Conservation (phyloP, 2,797 vertebrate genomes). For the Denticeps clupeoides region DNA sequence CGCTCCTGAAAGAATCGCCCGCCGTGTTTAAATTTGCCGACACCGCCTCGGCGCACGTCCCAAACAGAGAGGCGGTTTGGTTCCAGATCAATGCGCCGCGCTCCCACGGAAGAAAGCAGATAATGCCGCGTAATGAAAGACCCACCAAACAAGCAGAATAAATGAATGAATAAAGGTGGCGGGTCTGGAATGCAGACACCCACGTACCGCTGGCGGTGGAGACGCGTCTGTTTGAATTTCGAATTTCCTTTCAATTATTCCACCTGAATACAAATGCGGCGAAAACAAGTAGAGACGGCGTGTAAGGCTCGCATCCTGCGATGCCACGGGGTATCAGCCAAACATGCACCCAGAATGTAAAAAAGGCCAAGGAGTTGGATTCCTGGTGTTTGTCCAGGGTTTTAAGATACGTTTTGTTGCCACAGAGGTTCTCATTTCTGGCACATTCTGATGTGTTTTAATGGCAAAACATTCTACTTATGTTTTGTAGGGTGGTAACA, state of each 20-base stretch:
- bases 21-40: conserved; percentile 65
- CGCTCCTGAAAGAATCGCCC: conserved; percentile 64
- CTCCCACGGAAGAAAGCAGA: conserved; percentile 64
- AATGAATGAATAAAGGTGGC: conserved; percentile 67
- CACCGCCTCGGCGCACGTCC: conserved; percentile 55
- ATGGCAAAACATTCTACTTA: too few species aligned
- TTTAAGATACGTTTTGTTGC: too few species aligned
- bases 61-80: conserved; percentile 64
- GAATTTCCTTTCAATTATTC: conserved; percentile 55
- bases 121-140: conserved; percentile 67
- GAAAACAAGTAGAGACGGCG: too few species aligned
- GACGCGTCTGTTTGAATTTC: conserved; percentile 56
- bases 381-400: too few species aligned
- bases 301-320: too few species aligned
- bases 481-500: too few species aligned
- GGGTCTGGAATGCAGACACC: conserved; percentile 60
- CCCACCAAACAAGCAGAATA: conserved; percentile 66
- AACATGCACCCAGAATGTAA: too few species aligned
- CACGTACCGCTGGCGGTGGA: conserved; percentile 60
- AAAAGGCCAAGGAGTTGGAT: too few species aligned
- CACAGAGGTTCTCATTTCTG: too few species aligned
- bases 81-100: conserved; percentile 69
- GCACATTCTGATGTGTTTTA: too few species aligned
- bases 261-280: conserved; percentile 57
- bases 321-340: too few species aligned